Base-by-base conservation (phyloP, 2,797 vertebrate species). In the Pangasius larnaudii region DNA sequence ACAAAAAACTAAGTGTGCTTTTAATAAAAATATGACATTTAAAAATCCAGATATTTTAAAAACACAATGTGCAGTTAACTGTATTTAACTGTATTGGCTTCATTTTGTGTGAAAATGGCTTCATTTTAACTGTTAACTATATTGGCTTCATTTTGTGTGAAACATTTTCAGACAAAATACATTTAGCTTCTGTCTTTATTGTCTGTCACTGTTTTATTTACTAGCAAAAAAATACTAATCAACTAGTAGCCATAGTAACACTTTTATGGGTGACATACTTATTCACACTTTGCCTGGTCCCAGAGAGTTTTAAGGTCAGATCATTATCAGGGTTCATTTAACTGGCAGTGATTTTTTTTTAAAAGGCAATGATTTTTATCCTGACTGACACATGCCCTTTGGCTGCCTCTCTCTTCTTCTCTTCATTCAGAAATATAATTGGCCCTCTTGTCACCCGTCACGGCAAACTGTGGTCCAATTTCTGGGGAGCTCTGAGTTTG, bases 401-500 rank as follows among this genome's bases (percentile, higher is more conserved):
- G 30, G 77, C 56, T 69, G 84, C 89, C 88, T 91, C 71, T 86
- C 63, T 90, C 7, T 87, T 85, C 16, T 88, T 86, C 85, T 88
- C 89, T 92, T 86, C 82, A 84, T 83, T 89, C 94, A 99, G 99
- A 88, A 99, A 98, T 94, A 98, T 99, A 92, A 97, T 99, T 94
- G 97, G 96, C 82, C 98, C 99, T 0, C 97, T 99, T 2, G 98
- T 99, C 90, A 98, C 96, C 87, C 98, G 98, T 84, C 97, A 99
- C 84, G 95, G 98, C 89, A 99, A 99, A 92, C 95, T 99, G 72
- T 99, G 99, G 99, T 99, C 99, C 91, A 99, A 99, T 94, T 99
- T 99, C 94, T 99, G 99, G 99, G 98, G 99, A 92, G 97, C 98
- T 77, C 85, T 99, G 92, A 99, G 97, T 89, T 95, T 98, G 88